These are phyloP conservation scores for Alitta virens DNA, from an alignment of 2,888 invertebrate species.

Conservation along the genomic window DNA sequence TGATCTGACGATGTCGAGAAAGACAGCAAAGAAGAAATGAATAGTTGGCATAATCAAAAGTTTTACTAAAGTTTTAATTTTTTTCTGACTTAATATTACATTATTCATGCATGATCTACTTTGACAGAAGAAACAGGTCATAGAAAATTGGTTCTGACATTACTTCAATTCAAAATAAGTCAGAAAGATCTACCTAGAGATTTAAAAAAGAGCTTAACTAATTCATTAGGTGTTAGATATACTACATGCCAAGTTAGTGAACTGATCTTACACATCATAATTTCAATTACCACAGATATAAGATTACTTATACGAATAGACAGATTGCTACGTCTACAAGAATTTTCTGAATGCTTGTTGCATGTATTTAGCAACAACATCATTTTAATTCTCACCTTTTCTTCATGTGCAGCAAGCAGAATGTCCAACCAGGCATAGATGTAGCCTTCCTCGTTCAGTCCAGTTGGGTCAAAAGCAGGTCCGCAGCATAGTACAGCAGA, in stretches of 20 bases:
- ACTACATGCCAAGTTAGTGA: too few species aligned
- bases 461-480: conserved; percentile 83
- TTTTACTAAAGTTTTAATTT: too few species aligned
- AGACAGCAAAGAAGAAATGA: not conserved
- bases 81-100: too few species aligned
- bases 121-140: too few species aligned
- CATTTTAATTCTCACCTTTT: conserved; percentile 44
- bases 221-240: too few species aligned
- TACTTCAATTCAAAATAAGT: not conserved
- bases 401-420: conserved; percentile 79
- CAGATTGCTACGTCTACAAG: too few species aligned
- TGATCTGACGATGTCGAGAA: conserved; percentile 10
- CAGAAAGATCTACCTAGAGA: not conserved
- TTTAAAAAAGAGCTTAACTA: not conserved
- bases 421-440: conserved; percentile 93
- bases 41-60: not conserved
- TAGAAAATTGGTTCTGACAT: not conserved
- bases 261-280: too few species aligned
- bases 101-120: too few species aligned
- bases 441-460: conserved; percentile 78
- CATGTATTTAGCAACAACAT: too few species aligned
- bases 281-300: too few species aligned
- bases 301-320: too few species aligned
- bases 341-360: too few species aligned
- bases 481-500: conserved; percentile 94